Base-by-base conservation (phyloP, 2,888 invertebrate genomes). In the Sinhomidia bicolor region DNA sequence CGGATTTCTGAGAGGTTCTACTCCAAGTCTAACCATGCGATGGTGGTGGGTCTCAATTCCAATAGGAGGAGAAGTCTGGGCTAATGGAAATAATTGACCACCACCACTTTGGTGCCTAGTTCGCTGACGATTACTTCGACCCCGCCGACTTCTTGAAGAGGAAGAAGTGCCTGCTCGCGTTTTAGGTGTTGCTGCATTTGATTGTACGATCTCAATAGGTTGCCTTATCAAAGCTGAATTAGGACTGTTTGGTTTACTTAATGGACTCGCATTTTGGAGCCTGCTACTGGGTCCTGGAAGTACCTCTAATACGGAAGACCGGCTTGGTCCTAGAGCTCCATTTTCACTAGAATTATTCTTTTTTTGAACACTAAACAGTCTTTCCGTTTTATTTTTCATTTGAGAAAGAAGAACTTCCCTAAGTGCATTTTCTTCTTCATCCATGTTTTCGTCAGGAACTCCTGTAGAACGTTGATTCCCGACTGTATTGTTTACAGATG, bases 401-500 rank as follows among this genome's bases (percentile, higher is more conserved):
- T 76, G 80, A 2, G 44, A 62, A 1, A 44, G 23, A 44, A 44
- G 80, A 17, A 81, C 44, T 44, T 36, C 44, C 5, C 80, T 32
- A 26, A 79, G 23, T 10, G 79, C 79, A 14, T 12, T 41, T 62
- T 76, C 76, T 29, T 81, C 44, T 41, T 81, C 80, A n/a, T 62
- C 62, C 62, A 5, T n/a, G 6, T 41, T 20, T 0, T 47, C 65
- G n/a, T 47, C 36, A 5, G 6, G 9, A 20, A 10, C 12, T 20
- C 9, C 1, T 20, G 26, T 20, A 23, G 60, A 20, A 17, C 9
- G n/a, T 51, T 7, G 54, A 54, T n/a, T 17, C 17, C 26, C 10
- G 23, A 23, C 26, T 60, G 20, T 10, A 60, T 0, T 60, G 12
- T 60, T 23, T 60, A 10, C n/a, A n/a, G n/a, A n/a, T n/a, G n/a